These are phyloP conservation scores for Zaprionus inermis DNA, from an alignment of 1,140 invertebrate genomes.

Conservation along the genomic window DNA sequence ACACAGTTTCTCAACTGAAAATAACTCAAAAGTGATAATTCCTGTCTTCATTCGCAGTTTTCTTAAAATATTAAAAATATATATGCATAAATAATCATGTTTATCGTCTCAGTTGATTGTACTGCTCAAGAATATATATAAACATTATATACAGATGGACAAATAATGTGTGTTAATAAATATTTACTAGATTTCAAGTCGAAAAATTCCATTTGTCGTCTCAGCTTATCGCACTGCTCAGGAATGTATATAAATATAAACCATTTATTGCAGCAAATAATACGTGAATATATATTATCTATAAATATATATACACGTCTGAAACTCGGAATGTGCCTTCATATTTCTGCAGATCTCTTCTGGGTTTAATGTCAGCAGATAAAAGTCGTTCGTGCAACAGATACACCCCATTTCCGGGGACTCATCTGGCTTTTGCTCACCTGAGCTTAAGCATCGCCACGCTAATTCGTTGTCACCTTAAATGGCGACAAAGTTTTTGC, in stretches of 20 bases:
- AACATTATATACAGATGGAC: too few species aligned
- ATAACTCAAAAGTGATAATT: too few species aligned
- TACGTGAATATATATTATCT: neutral
- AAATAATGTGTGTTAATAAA: too few species aligned
- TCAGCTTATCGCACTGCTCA: neutral
- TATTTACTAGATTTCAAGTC: too few species aligned
- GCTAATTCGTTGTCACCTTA: conserved; percentile 75
- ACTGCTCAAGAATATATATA: too few species aligned
- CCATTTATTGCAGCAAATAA: neutral
- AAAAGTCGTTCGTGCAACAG: neutral
- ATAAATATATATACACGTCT: neutral
- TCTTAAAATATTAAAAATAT: too few species aligned
- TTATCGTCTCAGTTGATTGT: too few species aligned
- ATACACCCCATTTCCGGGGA: neutral
- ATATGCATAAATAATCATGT: too few species aligned
- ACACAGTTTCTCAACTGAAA: too few species aligned
- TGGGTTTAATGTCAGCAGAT: neutral
- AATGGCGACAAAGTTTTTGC: conserved; percentile 20
- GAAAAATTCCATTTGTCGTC: neutral
- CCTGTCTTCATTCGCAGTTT: too few species aligned
- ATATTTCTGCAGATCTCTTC: neutral
- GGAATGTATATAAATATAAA: neutral
- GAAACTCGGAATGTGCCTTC: neutral
- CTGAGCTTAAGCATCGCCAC: neutral
- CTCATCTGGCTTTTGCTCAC: neutral